phyloP scores from a whole-genome alignment of 1,140 invertebrate species.

The Hydropsyche tenuis region DNA sequence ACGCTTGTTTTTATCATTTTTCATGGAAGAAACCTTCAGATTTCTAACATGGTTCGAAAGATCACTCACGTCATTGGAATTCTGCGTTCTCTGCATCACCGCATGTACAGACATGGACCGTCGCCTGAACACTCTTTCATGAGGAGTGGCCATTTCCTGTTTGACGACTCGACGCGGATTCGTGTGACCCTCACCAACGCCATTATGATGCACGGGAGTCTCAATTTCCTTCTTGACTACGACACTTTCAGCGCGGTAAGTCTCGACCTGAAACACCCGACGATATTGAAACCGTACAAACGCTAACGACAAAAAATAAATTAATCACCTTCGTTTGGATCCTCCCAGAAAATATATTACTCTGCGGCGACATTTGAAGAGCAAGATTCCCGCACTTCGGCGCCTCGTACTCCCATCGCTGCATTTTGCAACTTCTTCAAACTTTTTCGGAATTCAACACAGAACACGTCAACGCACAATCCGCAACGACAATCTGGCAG shows the following conservation, averaged over 20 bases:
- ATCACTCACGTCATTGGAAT: not conserved
- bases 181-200: not conserved
- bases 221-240: conserved; percentile 39
- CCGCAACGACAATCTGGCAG: not conserved
- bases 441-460: no score
- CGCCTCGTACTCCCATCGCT: not conserved
- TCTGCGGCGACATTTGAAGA: not conserved
- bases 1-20: not conserved
- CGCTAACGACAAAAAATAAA: no score
- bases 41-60: not conserved
- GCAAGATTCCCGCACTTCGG: not conserved
- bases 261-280: no score
- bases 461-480: not conserved
- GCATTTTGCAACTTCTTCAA: not conserved
- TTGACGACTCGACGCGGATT: not conserved
- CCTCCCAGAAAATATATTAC: not conserved
- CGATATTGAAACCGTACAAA: no score
- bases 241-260: not conserved
- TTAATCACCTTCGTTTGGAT: no score
- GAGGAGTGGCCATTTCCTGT: not conserved
- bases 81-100: conserved; percentile 31
- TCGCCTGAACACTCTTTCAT: not conserved
- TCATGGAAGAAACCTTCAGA: not conserved
- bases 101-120: conserved; percentile 44
- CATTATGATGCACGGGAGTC: conserved; percentile 26